Evolutionary conservation across 2,797 vertebrate species (phyloP).

Genomic region (Centropyge bicolor): DNA sequence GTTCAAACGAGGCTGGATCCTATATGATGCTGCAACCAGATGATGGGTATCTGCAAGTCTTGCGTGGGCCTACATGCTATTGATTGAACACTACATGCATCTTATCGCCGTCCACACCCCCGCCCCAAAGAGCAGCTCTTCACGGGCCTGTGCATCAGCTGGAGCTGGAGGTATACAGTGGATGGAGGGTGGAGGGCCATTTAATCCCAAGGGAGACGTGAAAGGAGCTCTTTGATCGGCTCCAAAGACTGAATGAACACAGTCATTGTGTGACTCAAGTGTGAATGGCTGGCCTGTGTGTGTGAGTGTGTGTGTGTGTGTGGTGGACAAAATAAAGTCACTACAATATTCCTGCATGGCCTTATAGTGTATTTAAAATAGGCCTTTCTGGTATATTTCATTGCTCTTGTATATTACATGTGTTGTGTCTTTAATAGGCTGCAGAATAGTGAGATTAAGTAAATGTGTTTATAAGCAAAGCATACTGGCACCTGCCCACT

Average conservation of each 20-base stretch:
- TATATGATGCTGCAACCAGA: slow-evolving; percentile 18
- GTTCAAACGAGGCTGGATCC: slow-evolving; percentile 49
- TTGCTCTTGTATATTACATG: no score
- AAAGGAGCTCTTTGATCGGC: slow-evolving; percentile 75
- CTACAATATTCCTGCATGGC: slow-evolving; percentile 5
- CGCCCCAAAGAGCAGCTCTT: slow-evolving; percentile 50
- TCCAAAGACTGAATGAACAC: slow-evolving; percentile 69
- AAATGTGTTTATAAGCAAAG: slow-evolving; percentile 41
- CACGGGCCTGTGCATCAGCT: slow-evolving; percentile 60
- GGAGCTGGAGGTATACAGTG: slow-evolving; percentile 63
- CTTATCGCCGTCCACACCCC: slow-evolving; percentile 59
- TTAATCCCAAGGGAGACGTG: slow-evolving; percentile 69
- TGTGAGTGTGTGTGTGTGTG: slow-evolving; percentile 19
- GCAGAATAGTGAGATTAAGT: slow-evolving; percentile 7
- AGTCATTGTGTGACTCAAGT: slow-evolving; percentile 69
- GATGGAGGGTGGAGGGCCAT: slow-evolving; percentile 53
- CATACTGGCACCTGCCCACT: slow-evolving; percentile 25
- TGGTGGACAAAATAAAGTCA: slow-evolving; percentile 31
- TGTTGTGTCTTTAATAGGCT: neutral
- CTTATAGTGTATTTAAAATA: slow-evolving; percentile 16
- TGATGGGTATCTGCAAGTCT: slow-evolving; percentile 69
- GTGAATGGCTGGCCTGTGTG: slow-evolving; percentile 71
- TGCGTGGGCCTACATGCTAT: slow-evolving; percentile 54
- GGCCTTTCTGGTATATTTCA: neutral
- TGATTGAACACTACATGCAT: slow-evolving; percentile 64